Conservation (phyloP, 2,797 vertebrate species). For the Diplodus sargus region DNA sequence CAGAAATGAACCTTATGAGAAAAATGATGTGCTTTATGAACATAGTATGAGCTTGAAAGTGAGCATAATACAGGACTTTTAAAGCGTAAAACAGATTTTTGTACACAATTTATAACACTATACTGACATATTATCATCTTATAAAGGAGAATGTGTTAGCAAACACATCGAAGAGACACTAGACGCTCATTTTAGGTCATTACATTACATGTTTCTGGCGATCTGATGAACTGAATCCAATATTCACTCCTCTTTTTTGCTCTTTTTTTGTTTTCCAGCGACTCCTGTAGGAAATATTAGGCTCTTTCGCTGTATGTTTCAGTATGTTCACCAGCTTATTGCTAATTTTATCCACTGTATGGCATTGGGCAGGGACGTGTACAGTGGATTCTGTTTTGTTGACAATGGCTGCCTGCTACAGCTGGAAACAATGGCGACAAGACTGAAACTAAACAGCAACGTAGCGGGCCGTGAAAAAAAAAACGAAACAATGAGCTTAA, state of each 20-base stretch:
- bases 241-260: background rate
- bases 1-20: too few species aligned
- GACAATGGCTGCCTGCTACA: background rate
- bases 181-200: too few species aligned
- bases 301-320: background rate
- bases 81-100: too few species aligned
- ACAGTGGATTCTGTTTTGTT: background rate
- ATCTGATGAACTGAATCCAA: background rate
- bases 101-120: background rate
- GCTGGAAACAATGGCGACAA: too few species aligned
- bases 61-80: too few species aligned
- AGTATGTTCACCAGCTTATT: rapidly evolving
- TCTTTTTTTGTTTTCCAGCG: background rate
- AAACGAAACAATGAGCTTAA: background rate
- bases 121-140: background rate
- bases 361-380: background rate
- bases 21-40: too few species aligned
- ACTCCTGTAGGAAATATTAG: background rate
- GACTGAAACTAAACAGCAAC: background rate
- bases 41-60: too few species aligned
- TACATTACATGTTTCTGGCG: background rate
- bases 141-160: background rate
- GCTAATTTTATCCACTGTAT: background rate
- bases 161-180: too few species aligned
- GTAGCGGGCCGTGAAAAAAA: background rate